These are phyloP conservation scores for Cheilosia impressa DNA, from an alignment of 2,888 invertebrate genomes.

Conservation along the genomic window DNA sequence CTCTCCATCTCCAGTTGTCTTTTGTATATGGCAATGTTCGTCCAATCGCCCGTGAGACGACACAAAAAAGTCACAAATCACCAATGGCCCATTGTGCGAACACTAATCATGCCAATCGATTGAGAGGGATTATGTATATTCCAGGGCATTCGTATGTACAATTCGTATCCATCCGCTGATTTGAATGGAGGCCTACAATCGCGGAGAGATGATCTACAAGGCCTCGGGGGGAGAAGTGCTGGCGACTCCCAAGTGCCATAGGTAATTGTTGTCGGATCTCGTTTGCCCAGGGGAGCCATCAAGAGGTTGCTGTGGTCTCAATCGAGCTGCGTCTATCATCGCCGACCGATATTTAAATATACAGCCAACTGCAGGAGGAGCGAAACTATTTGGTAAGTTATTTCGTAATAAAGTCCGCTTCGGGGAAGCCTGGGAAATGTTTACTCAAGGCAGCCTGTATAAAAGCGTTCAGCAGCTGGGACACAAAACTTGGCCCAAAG, in stretches of 20 bases:
- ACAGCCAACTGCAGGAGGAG: conserved; percentile 15
- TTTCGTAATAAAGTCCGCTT: conserved; percentile 39
- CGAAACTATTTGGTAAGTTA: conserved; percentile 40
- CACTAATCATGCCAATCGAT: conserved; percentile 41
- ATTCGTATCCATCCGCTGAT: conserved; percentile 36
- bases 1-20: conserved; percentile 32
- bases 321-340: conserved; percentile 43
- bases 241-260: conserved; percentile 32
- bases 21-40: neutral
- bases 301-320: neutral
- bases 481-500: too few relatives aligned
- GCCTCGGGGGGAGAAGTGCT: conserved; percentile 1
- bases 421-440: neutral
- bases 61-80: conserved; percentile 39
- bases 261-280: conserved; percentile 33
- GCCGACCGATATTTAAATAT: conserved; percentile 17
- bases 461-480: too few relatives aligned
- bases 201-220: conserved; percentile 42
- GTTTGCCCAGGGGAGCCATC: conserved; percentile 23
- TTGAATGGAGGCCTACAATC: conserved; percentile 15
- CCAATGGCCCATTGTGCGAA: conserved; percentile 34
- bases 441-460: neutral
- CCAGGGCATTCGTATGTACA: conserved; percentile 8
- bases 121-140: conserved; percentile 30
- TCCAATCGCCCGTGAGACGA: conserved; percentile 2